Evolutionary conservation across 2,113 vertebrate genomes (phyloP).

Genomic region (Tursiops truncatus): DNA sequence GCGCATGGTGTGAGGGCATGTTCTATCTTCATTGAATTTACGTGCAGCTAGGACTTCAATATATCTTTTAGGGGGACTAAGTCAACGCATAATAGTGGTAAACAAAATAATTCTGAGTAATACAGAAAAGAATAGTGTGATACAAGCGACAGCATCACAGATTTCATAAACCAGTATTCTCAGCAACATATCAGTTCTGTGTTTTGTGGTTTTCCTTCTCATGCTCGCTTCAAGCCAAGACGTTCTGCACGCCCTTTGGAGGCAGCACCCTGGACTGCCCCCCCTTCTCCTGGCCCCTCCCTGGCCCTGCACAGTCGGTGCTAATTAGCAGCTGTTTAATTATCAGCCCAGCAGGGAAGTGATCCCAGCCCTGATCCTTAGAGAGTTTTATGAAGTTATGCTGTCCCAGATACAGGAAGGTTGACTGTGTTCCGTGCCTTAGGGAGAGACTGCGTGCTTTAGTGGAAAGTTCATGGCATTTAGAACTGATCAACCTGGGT

Average conservation of each 20-base stretch:
- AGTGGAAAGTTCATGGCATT: background rate
- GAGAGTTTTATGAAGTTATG: background rate
- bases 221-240: background rate
- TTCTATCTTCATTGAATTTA: no score
- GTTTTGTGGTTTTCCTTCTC: constrained; percentile 5
- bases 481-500: background rate
- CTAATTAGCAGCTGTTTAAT: constrained; percentile 63
- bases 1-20: no score
- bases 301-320: background rate
- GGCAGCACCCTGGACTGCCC: background rate
- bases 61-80: background rate
- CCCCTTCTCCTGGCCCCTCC: background rate
- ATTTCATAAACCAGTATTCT: background rate
- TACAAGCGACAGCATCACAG: background rate
- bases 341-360: constrained; percentile 20
- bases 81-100: background rate
- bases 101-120: background rate
- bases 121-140: background rate
- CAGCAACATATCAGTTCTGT: background rate
- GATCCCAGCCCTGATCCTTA: background rate
- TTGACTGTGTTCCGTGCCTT: background rate
- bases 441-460: background rate
- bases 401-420: constrained; percentile 43
- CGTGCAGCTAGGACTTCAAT: background rate
- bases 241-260: background rate